Conservation (phyloP, 2,113 vertebrate genomes). For the Podocnemis expansa region DNA sequence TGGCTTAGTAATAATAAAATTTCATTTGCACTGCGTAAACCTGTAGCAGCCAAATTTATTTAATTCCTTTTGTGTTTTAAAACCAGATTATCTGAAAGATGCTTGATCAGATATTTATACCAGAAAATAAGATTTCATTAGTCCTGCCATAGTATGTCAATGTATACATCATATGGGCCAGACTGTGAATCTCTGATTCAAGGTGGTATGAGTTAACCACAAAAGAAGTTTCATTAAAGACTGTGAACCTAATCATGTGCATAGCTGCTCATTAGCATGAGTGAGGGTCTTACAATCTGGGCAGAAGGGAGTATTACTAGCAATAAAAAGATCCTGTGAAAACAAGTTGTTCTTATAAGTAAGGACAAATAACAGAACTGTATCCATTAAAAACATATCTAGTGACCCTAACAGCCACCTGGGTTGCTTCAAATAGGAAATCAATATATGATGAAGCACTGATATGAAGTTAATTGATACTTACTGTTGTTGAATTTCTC, state of each 20-base stretch:
- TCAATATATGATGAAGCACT: neutral
- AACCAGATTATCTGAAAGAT: neutral
- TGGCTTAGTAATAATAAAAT: neutral
- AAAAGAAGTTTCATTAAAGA: neutral
- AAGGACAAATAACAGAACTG: neutral
- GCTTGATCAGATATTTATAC: neutral
- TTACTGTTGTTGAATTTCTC: neutral
- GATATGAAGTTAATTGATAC: neutral
- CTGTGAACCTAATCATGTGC: slow-evolving; percentile 1
- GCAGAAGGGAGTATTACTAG: neutral
- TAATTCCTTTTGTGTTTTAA: neutral
- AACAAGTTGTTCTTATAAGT: neutral
- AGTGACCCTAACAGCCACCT: neutral
- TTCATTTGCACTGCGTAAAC: neutral
- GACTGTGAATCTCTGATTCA: neutral
- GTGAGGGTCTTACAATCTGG: neutral
- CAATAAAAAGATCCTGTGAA: slow-evolving; percentile 2
- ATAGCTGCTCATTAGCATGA: neutral
- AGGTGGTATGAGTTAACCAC: neutral
- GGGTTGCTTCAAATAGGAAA: slow-evolving; percentile 18
- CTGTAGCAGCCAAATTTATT: neutral
- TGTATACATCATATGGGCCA: neutral
- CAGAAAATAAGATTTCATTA: slow-evolving; percentile 25
- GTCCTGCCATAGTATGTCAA: neutral
- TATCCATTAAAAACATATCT: neutral